Evolutionary conservation across 2,113 vertebrate genomes (phyloP).

Genomic region (Chloroceryle aenea): DNA sequence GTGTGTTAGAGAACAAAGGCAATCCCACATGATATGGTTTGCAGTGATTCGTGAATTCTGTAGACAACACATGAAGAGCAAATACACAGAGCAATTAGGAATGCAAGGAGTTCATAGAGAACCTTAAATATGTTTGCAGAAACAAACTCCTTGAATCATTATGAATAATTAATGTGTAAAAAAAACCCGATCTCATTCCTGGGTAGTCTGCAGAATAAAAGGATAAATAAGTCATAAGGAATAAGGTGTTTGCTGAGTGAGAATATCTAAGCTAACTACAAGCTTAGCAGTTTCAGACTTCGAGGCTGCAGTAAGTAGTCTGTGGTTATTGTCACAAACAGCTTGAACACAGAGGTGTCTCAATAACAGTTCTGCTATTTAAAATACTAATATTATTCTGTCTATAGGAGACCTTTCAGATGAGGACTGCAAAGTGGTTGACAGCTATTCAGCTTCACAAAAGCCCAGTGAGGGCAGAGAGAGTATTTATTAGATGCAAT

Average conservation of each 20-base stretch:
- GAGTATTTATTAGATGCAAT: constrained; percentile 29
- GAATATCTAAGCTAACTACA: not conserved
- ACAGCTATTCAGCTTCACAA: constrained; percentile 39
- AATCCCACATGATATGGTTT: not conserved
- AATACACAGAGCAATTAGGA: not conserved
- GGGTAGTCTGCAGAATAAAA: not conserved
- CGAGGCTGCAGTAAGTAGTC: not conserved
- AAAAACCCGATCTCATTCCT: not conserved
- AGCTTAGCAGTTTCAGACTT: constrained; percentile 21
- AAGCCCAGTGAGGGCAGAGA: not conserved
- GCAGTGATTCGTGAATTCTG: not conserved
- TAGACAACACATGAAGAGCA: not conserved
- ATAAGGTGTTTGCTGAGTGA: constrained; percentile 33
- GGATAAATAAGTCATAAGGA: constrained; percentile 31
- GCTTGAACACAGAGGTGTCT: not conserved
- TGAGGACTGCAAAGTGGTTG: constrained; percentile 16
- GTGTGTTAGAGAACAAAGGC: not conserved
- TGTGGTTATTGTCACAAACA: constrained; percentile 48
- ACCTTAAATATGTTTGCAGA: not conserved
- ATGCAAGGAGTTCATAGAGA: not conserved
- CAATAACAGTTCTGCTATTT: not conserved
- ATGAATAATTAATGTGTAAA: not conserved
- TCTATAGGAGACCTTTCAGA: constrained; percentile 15
- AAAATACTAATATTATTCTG: constrained; percentile 39
- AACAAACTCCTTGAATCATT: not conserved